Base-by-base conservation (phyloP, 2,797 vertebrate genomes). In the Novumbra hubbsi region DNA sequence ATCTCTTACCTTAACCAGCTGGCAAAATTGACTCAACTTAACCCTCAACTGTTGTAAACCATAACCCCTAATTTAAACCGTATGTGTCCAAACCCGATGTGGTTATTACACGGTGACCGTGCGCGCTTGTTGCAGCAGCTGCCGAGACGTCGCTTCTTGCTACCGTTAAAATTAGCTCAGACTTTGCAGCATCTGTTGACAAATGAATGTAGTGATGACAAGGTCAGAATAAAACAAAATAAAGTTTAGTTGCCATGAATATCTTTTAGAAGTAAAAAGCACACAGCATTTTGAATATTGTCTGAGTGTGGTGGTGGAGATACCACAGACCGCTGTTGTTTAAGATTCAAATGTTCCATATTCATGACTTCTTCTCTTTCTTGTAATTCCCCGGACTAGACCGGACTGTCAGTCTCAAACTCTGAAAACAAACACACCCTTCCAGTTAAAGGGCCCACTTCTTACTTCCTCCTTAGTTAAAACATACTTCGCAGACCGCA, bases 281-380 rank as follows among this genome's bases (percentile, higher is more conserved):
- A 38, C 41, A 49, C 15, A 73, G 15, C 19, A 21, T 72, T 62
- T n/a, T 66, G 12, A 60, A 41, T 52, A 11, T 15, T 28, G 41
- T 28, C 27, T 17, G 24, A 38, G 41, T 63, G 24, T 12, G 1
- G 21, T 1, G 55, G 55, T 60, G 24, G 55, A 24, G 52, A 11
- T 3, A 57, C 21, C 55, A 24, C 24, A 30, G 45, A 2, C 68
- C 50, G 55, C 79, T 72, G 83, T 80, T 78, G 80, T 82, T 88
- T 81, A 73, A 79, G 75, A 84, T 83, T 75, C 72, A 15, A 63
- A 80, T 80, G 75, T 80, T 90, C 50, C 81, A 84, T 88, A 88
- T 89, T 88, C 78, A 88, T 83, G 82, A 80, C 82, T 70, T 21
- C 48, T 77, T 80, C 80, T 49, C 48, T 48, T 15, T 11, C 41